A percentile compares a stretch with the other conserved stretches of the same genome.
phyloP scores from a whole-genome alignment of 2,888 invertebrate species.

The Latrodectus elegans region DNA sequence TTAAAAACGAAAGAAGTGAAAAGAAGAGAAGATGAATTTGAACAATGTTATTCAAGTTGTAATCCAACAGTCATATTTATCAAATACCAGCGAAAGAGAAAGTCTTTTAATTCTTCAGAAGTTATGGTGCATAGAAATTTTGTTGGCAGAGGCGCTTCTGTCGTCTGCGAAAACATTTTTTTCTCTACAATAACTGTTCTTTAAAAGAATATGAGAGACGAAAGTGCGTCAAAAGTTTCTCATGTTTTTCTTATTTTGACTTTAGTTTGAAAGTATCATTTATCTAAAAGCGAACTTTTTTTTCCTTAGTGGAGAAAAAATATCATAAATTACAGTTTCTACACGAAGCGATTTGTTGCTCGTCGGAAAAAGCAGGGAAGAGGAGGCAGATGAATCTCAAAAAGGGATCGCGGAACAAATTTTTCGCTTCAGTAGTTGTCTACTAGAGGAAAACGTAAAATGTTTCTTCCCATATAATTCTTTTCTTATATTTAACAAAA shows the following conservation, averaged over 20 bases:
- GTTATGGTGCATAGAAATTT: constrained; percentile 15
- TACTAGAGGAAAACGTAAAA: constrained; percentile 27
- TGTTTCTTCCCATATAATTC: constrained; percentile 10
- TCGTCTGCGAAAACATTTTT: constrained; percentile 10
- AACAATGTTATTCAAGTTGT: too few relatives aligned
- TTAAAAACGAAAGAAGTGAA: too few relatives aligned
- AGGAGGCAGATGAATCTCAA: not conserved
- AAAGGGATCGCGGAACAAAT: constrained; percentile 37
- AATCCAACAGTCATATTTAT: too few relatives aligned
- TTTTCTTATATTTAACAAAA: not conserved
- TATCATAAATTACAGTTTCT: constrained; percentile 50
- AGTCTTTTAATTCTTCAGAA: constrained; percentile 8
- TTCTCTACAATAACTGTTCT: constrained; percentile 16
- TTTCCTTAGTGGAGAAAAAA: not conserved
- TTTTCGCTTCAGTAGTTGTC: constrained; percentile 20
- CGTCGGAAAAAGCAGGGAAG: constrained; percentile 6
- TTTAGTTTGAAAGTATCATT: constrained; percentile 47
- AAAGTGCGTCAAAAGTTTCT: constrained; percentile 1
- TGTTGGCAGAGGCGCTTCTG: constrained; percentile 15
- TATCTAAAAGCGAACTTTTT: constrained; percentile 37
- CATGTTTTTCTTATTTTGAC: constrained; percentile 16
- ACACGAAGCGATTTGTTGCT: constrained; percentile 40
- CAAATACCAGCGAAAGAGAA: not conserved
- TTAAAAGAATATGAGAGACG: constrained; percentile 15
- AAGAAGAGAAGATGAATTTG: too few relatives aligned